Evolutionary conservation across 1,140 invertebrate species (phyloP), one percentile per base, ranked within the genome.

Genomic region (Lethrus apterus): DNA sequence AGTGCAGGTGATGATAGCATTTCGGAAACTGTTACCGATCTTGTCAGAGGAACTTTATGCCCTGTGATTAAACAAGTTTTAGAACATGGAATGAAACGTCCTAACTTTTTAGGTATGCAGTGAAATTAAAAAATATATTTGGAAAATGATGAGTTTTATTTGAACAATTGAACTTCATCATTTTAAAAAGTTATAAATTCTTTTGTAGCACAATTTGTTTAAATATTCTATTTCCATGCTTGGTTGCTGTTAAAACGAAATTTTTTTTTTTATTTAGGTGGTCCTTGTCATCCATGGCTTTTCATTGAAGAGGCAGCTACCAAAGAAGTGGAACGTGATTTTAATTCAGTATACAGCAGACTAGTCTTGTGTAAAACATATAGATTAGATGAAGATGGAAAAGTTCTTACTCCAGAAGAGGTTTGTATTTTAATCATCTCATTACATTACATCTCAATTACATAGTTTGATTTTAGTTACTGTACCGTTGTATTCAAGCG

Each of bases 291-390:
- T 76, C 97, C 97, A 0, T 99, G 97, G 96, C 69, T 96, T 9
- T 99, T 99, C 67, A 95, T 99, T 56, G 94, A 98, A 75, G 92
- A 96, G 72, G 90, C 93, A 18, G 92, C 94, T 11, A 89, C 82
- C 19, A 80, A 89, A 64, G 93, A 98, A 72, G 93, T 99, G 26
- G 93, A 98, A 69, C 89, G 92, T 70, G 93, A 99, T 68, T 98
- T 96, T 65, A 92, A 94, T 68, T 97, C 93, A 8, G 94, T 98
- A 4, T 98, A 98, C 61, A 98, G 94, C 60, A 77, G 95, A 56
- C 70, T 99, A 36, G 92, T 98, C 4, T 72, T 99, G 3, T 99
- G 96, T 63, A 98, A 98, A 77, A 99, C 97, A 9, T 99, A 96
- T 71, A 78, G 92, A 47, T 74, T 99, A 48, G 97, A 99, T 75